phyloP scores from a whole-genome alignment of 1,140 invertebrate species.

The Copidosoma floridanum region DNA sequence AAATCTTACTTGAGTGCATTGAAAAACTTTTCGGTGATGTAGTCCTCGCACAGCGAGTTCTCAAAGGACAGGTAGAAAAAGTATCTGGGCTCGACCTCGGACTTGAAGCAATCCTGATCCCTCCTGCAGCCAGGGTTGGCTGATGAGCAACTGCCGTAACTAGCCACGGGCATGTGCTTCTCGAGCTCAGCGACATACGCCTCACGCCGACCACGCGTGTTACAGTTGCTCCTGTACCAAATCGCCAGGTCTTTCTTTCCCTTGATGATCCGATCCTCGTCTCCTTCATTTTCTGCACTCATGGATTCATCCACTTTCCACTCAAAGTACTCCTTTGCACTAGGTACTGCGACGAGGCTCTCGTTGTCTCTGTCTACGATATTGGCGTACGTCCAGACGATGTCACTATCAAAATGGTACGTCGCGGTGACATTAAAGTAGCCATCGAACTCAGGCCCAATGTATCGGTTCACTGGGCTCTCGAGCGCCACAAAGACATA shows the following conservation, averaged over 20 bases:
- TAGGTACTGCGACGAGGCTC: conserved; percentile 28
- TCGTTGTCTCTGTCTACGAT: conserved; percentile 38
- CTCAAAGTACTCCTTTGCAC: background rate
- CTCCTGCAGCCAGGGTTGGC: conserved; percentile 41
- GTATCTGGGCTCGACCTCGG: conserved; percentile 55
- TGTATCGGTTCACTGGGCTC: conserved; percentile 35
- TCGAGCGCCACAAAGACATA: conserved; percentile 45
- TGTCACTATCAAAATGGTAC: conserved; percentile 64
- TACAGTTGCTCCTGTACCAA: conserved; percentile 69
- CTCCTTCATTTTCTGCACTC: conserved; percentile 8
- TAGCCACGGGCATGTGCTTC: conserved; percentile 62
- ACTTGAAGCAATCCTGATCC: conserved; percentile 48
- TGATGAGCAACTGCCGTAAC: conserved; percentile 71
- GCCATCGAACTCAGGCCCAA: conserved; percentile 31
- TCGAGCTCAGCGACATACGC: conserved; percentile 60
- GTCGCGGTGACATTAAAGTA: conserved; percentile 67
- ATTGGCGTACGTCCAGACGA: conserved; percentile 59
- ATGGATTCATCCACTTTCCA: background rate
- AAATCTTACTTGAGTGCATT: conserved; percentile 49
- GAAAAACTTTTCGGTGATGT: conserved; percentile 67
- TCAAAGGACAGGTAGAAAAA: conserved; percentile 72
- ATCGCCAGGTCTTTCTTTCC: conserved; percentile 54
- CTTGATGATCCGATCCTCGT: background rate
- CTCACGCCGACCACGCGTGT: conserved; percentile 56
- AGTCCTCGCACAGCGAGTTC: conserved; percentile 63